phyloP scores from a whole-genome alignment of 2,113 vertebrate species.

The Rhynchomys soricoides region DNA sequence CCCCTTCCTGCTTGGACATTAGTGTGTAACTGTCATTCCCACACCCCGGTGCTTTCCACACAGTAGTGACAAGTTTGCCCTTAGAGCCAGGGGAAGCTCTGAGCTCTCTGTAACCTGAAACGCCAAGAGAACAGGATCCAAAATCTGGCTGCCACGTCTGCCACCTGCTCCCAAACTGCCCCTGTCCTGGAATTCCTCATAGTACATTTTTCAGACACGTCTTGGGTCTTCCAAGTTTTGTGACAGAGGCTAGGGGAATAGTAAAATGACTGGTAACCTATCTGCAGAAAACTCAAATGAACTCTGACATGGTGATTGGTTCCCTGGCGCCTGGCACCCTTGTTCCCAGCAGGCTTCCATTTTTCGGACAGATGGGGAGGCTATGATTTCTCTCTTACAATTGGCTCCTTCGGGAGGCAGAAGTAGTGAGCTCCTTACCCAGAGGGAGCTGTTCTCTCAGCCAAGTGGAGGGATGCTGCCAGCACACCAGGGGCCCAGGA shows the following conservation, averaged over 20 bases:
- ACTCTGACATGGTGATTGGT: not conserved
- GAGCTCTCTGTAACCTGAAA: slow-evolving; percentile 70
- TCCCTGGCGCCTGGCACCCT: slow-evolving; percentile 19
- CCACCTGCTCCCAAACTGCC: slow-evolving; percentile 10
- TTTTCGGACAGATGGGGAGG: slow-evolving; percentile 82
- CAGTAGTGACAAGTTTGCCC: slow-evolving; percentile 65
- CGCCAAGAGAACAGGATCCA: slow-evolving; percentile 42
- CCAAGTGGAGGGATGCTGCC: not conserved
- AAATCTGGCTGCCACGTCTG: not conserved
- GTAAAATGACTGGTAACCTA: slow-evolving; percentile 70
- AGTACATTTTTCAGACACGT: not conserved
- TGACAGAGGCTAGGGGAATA: slow-evolving; percentile 65
- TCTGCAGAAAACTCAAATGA: not conserved
- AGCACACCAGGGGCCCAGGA: not conserved
- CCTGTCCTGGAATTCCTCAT: slow-evolving; percentile 41
- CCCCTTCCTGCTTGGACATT: slow-evolving; percentile 59
- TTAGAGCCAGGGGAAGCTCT: slow-evolving; percentile 15
- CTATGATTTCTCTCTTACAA: slow-evolving; percentile 25
- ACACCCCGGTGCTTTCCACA: slow-evolving; percentile 54
- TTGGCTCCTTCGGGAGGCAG: slow-evolving; percentile 46
- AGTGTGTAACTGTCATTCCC: slow-evolving; percentile 58
- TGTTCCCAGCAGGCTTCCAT: slow-evolving; percentile 55
- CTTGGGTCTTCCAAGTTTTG: slow-evolving; percentile 41
- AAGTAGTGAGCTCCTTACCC: not conserved
- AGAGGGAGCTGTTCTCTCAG: not conserved